Conservation (phyloP, 1,140 invertebrate species). For the Hirudo medicinalis region DNA sequence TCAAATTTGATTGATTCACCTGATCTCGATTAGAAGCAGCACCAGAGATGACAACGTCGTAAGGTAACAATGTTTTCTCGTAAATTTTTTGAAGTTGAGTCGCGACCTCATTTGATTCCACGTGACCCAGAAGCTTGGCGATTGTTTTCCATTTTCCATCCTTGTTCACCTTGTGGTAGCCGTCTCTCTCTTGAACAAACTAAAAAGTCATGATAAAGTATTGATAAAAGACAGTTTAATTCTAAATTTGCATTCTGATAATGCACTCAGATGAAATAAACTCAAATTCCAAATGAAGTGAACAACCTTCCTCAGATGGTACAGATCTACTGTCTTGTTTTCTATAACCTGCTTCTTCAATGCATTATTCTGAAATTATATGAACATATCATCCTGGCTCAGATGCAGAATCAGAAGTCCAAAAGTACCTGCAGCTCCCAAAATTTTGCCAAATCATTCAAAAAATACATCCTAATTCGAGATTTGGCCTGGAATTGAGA, state of each 20-base stretch:
- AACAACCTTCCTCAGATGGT: conserved; percentile 5
- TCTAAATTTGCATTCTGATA: neutral
- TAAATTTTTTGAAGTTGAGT: conserved; percentile 76
- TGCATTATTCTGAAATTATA: conserved; percentile 9
- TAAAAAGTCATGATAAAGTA: conserved; percentile 23
- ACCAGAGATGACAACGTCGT: conserved; percentile 57
- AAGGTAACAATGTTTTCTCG: conserved; percentile 79
- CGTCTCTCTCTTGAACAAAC: conserved; percentile 76
- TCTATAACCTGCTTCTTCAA: conserved; percentile 1
- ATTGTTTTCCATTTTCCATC: conserved; percentile 83
- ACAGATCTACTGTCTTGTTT: neutral
- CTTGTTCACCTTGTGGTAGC: conserved; percentile 66
- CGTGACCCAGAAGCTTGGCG: conserved; percentile 68
- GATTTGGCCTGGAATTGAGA: conserved; percentile 57
- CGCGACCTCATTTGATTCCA: conserved; percentile 62
- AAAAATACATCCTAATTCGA: conserved; percentile 85
- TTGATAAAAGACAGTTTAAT: neutral
- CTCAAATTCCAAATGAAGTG: neutral
- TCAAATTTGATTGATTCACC: neutral
- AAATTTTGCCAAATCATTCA: conserved; percentile 92
- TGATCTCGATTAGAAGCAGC: conserved; percentile 28
- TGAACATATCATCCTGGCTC: neutral
- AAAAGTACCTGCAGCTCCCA: conserved; percentile 72
- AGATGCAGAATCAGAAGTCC: neutral
- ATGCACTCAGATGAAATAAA: neutral